phyloP scores from a whole-genome alignment of 2,113 vertebrate genomes.

The Galeopterus variegatus region DNA sequence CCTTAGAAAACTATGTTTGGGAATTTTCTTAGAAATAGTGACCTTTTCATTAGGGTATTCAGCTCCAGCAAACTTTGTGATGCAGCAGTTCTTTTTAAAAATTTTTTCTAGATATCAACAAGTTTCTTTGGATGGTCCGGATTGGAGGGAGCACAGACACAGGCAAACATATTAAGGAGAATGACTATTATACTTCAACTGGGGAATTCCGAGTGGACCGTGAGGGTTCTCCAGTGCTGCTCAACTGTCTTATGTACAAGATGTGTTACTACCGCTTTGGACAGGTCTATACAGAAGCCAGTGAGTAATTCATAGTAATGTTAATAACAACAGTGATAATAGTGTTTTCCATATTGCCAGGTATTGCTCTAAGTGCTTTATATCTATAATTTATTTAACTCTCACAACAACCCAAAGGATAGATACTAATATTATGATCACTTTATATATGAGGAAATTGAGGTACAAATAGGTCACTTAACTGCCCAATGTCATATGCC shows the following conservation, averaged over 20 bases:
- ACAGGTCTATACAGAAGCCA: constrained; percentile 99
- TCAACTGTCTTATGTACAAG: constrained; percentile 99
- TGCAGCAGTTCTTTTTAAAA: background rate
- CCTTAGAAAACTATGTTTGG: constrained; percentile 27
- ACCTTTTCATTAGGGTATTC: background rate
- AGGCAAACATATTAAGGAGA: constrained; percentile 98
- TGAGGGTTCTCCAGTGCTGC: constrained; percentile 97
- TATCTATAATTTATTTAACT: background rate
- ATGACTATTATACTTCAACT: constrained; percentile 98
- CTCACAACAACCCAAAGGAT: background rate
- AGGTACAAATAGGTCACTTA: background rate
- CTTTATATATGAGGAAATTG: constrained; percentile 51
- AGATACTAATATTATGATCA: background rate
- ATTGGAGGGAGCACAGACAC: constrained; percentile 99
- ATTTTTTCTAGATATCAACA: constrained; percentile 94
- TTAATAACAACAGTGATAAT: background rate
- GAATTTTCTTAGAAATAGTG: constrained; percentile 57
- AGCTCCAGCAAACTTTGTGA: background rate
- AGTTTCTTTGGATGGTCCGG: constrained; percentile 99
- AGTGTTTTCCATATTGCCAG: background rate
- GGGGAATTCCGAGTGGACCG: constrained; percentile 98
- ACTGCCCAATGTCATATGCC: background rate
- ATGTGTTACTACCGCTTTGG: constrained; percentile 99
- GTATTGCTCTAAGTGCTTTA: background rate
- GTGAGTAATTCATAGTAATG: constrained; percentile 89